Conservation (phyloP, 2,888 invertebrate genomes). For the Zaprionus obscuricornis region DNA sequence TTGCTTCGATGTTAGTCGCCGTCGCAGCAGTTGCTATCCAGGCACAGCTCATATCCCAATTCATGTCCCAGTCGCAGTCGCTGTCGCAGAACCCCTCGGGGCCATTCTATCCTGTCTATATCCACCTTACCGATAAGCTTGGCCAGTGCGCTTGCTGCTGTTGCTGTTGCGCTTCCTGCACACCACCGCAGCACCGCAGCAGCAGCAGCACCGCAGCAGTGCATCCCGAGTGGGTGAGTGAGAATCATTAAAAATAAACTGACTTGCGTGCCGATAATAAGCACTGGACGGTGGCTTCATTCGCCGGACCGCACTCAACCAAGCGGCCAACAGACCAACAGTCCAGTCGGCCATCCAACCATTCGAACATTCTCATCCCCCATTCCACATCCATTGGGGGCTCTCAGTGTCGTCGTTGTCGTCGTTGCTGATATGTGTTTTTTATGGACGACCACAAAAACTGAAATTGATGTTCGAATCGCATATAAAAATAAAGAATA, state of each 20-base stretch:
- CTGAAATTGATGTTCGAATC: slow-evolving; percentile 76
- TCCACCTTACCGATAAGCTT: slow-evolving; percentile 53
- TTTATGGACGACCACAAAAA: slow-evolving; percentile 78
- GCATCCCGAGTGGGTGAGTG: slow-evolving; percentile 71
- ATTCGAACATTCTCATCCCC: slow-evolving; percentile 4
- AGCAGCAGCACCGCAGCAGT: not conserved
- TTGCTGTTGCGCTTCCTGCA: slow-evolving; percentile 43
- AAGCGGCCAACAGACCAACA: not conserved
- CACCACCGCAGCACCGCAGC: not conserved
- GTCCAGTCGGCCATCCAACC: slow-evolving; percentile 3
- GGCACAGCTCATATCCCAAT: not conserved
- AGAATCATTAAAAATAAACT: slow-evolving; percentile 81
- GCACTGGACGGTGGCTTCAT: slow-evolving; percentile 44
- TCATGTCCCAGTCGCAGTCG: not conserved
- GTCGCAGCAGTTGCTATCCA: not conserved
- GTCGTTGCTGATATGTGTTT: slow-evolving; percentile 66
- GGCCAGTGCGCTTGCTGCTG: slow-evolving; percentile 32
- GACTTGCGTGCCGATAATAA: slow-evolving; percentile 81
- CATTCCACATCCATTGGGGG: too few relatives aligned
- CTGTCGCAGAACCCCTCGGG: slow-evolving; percentile 30
- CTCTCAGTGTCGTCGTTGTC: slow-evolving; percentile 39
- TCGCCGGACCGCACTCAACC: slow-evolving; percentile 3
- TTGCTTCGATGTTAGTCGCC: slow-evolving; percentile 39
- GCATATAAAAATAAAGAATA: slow-evolving; percentile 74
- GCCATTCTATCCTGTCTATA: slow-evolving; percentile 37